Conservation (phyloP, 2,113 vertebrate genomes). For the Thermophis baileyi region DNA sequence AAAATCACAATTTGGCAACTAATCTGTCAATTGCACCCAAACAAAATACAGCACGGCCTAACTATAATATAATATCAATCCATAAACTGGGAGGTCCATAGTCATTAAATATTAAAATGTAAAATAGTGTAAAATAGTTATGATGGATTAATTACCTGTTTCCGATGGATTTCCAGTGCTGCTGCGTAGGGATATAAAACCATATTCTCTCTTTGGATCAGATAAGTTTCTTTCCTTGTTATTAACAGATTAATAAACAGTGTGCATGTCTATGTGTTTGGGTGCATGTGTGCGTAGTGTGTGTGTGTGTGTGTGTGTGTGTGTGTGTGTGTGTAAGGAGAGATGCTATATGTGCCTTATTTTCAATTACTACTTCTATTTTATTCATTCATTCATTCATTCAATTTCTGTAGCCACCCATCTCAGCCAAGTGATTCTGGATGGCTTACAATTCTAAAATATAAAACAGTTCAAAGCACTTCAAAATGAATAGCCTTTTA, state of each 20-base stretch:
- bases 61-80: neutral
- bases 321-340: neutral
- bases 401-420: neutral
- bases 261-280: neutral
- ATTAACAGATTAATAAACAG: neutral
- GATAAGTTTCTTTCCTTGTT: neutral
- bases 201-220: neutral
- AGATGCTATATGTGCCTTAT: neutral
- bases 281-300: neutral
- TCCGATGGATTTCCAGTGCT: neutral
- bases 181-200: neutral
- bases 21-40: neutral
- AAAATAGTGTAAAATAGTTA: neutral
- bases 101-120: neutral
- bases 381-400: neutral
- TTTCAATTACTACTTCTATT: neutral
- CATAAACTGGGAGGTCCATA: neutral
- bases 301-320: neutral
- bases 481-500: neutral
- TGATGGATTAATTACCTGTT: neutral
- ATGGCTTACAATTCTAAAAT: neutral
- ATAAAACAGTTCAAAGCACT: neutral
- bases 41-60: neutral
- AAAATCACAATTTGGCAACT: neutral
- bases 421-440: neutral